Evolutionary conservation across 2,113 vertebrate species (phyloP).

Genomic region (Atractosteus spatula): DNA sequence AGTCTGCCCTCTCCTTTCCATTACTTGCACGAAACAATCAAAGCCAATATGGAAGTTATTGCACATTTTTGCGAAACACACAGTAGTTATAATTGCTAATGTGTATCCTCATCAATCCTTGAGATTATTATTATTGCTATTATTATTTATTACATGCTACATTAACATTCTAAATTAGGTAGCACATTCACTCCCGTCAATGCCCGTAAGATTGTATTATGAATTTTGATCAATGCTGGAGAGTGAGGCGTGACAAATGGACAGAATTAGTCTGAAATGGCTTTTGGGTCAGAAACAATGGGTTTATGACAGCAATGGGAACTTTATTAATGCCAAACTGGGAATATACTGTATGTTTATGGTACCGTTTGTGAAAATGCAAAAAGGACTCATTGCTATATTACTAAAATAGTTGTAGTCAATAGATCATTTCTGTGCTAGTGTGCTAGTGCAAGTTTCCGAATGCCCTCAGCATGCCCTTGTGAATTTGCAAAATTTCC

Average conservation of each 20-base stretch:
- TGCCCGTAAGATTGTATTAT: constrained; percentile 21
- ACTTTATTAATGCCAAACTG: not conserved
- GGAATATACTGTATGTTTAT: too few species aligned
- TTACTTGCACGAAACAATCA: too few species aligned
- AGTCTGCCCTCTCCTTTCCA: not conserved
- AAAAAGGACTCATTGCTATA: too few species aligned
- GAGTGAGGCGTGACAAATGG: constrained; percentile 46
- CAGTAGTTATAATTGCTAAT: constrained; percentile 42
- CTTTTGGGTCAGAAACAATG: constrained; percentile 17
- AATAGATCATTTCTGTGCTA: too few species aligned
- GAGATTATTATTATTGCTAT: constrained; percentile 58
- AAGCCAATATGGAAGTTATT: too few species aligned
- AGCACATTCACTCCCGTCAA: not conserved
- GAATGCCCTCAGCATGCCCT: too few species aligned
- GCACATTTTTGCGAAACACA: too few species aligned
- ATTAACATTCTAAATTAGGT: constrained; percentile 56
- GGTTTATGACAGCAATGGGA: constrained; percentile 4
- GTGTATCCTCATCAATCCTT: constrained; percentile 55
- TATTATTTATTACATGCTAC: constrained; percentile 55
- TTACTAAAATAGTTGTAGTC: too few species aligned
- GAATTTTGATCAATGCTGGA: constrained; percentile 28
- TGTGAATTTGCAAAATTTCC: too few species aligned
- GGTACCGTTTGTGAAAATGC: too few species aligned
- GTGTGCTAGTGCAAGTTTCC: too few species aligned
- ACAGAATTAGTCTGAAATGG: constrained; percentile 25